A percentile compares a stretch with the other conserved stretches of the same genome.
phyloP scores from a whole-genome alignment of 2,888 invertebrate genomes.

The Xylota segnis region DNA sequence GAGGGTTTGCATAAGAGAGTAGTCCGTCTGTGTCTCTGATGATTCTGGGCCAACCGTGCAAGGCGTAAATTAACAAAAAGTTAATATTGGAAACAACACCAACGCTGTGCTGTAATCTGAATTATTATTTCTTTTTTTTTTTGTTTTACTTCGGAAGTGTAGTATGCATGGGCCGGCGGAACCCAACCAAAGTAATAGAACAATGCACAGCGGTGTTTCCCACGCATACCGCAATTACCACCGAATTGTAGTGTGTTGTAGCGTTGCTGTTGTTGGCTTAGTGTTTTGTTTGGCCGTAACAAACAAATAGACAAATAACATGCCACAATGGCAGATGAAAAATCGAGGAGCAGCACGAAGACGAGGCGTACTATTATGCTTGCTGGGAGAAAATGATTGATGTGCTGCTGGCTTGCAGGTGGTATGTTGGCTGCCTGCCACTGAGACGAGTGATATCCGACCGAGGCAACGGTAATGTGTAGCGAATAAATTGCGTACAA shows the following conservation, averaged over 20 bases:
- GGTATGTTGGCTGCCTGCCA: slow-evolving; percentile 42
- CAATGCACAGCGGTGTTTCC: slow-evolving; percentile 65
- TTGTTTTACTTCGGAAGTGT: neutral
- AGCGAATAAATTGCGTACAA: slow-evolving; percentile 70
- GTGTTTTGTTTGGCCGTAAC: slow-evolving; percentile 69
- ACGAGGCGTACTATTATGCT: slow-evolving; percentile 33
- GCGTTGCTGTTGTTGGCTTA: slow-evolving; percentile 48
- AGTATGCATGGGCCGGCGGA: slow-evolving; percentile 3
- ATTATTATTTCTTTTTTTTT: slow-evolving; percentile 60
- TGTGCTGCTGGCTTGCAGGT: slow-evolving; percentile 69
- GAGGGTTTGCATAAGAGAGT: slow-evolving; percentile 35
- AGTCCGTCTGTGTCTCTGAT: slow-evolving; percentile 9
- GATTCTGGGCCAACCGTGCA: neutral
- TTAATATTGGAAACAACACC: slow-evolving; percentile 58
- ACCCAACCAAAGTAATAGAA: slow-evolving; percentile 6
- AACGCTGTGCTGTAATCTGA: slow-evolving; percentile 63
- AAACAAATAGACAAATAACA: slow-evolving; percentile 75
- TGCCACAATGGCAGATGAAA: slow-evolving; percentile 57
- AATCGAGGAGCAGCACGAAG: slow-evolving; percentile 41
- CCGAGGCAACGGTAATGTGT: slow-evolving; percentile 55
- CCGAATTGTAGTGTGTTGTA: slow-evolving; percentile 31
- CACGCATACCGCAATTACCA: slow-evolving; percentile 73
- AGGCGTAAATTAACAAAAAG: slow-evolving; percentile 71
- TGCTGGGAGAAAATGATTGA: slow-evolving; percentile 65
- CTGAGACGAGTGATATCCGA: slow-evolving; percentile 32